A percentile compares a stretch with the other conserved stretches of the same genome.
These are phyloP conservation scores for Picus viridis DNA, from an alignment of 2,797 vertebrate genomes.

Conservation along the genomic window DNA sequence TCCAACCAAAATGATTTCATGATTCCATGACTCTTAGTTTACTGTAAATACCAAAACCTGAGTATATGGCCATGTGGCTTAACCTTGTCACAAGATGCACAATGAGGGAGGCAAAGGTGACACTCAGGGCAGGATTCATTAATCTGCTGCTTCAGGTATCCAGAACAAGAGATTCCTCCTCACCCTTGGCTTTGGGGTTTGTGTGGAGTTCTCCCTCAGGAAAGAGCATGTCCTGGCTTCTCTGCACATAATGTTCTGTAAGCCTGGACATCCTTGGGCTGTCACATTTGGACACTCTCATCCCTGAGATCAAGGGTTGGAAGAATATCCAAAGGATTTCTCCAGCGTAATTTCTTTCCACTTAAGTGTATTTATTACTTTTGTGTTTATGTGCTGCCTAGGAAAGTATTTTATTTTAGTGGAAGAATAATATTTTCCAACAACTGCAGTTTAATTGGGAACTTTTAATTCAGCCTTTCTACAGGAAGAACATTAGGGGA, in stretches of 20 bases:
- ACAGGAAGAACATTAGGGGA: neutral
- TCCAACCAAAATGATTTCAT: too few species aligned
- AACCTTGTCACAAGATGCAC: neutral
- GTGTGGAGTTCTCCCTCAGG: neutral
- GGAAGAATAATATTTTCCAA: slow-evolving; percentile 57
- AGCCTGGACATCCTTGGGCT: neutral
- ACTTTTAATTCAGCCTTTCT: slow-evolving; percentile 42
- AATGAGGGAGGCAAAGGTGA: neutral
- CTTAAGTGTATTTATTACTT: slow-evolving; percentile 57
- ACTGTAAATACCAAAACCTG: neutral
- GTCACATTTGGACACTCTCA: slow-evolving; percentile 25
- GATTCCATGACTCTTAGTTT: neutral
- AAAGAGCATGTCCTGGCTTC: neutral
- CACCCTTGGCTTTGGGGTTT: neutral
- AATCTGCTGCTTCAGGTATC: neutral
- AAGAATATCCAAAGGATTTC: slow-evolving; percentile 32
- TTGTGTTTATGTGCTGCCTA: slow-evolving; percentile 46
- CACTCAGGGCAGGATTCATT: neutral
- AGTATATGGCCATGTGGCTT: neutral
- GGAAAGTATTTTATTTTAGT: slow-evolving; percentile 57
- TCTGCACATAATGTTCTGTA: neutral
- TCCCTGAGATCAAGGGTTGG: slow-evolving; percentile 33
- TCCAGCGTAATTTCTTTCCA: slow-evolving; percentile 43
- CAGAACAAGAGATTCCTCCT: neutral
- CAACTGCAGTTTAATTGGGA: slow-evolving; percentile 43